phyloP scores from a whole-genome alignment of 35 echinoderm and acorn worm species.

The Eucidaris tribuloides region DNA sequence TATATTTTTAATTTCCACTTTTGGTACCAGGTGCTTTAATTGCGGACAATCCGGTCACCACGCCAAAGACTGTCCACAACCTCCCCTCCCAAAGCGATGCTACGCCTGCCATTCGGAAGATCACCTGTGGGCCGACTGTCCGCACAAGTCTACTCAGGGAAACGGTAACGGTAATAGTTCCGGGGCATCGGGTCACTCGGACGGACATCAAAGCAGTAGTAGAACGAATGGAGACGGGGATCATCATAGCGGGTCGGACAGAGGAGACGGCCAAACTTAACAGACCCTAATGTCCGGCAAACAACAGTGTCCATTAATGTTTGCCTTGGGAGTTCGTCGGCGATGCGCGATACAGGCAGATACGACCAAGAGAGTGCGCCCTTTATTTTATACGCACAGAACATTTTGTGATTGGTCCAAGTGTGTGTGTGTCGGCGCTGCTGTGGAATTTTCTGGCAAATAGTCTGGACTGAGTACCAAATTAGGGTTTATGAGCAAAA shows the following conservation, averaged over 20 bases:
- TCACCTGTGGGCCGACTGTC: constrained; percentile 90
- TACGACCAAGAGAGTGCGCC: too few relatives aligned
- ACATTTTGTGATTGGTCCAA: too few relatives aligned
- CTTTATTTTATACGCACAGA: too few relatives aligned
- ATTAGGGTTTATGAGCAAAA: too few relatives aligned
- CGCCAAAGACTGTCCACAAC: constrained; percentile 87
- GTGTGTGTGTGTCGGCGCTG: too few relatives aligned
- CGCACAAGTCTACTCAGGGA: constrained; percentile 46
- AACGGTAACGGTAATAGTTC: neutral
- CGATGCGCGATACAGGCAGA: too few relatives aligned
- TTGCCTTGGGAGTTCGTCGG: too few relatives aligned
- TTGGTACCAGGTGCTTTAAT: constrained; percentile 98
- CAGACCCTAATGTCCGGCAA: too few relatives aligned
- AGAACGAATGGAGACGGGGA: neutral
- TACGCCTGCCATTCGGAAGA: constrained; percentile 93
- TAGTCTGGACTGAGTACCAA: too few relatives aligned
- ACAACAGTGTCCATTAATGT: too few relatives aligned
- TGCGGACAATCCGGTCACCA: constrained; percentile 87
- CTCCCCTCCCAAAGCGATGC: constrained; percentile 83
- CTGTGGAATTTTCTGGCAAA: too few relatives aligned
- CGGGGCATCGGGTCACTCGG: neutral
- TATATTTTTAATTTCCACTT: too few relatives aligned
- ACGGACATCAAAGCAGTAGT: neutral
- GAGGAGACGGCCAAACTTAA: constrained; percentile 8
- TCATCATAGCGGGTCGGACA: neutral